phyloP scores from a whole-genome alignment of 2,797 vertebrate species.

The Kryptopterus vitreolus region DNA sequence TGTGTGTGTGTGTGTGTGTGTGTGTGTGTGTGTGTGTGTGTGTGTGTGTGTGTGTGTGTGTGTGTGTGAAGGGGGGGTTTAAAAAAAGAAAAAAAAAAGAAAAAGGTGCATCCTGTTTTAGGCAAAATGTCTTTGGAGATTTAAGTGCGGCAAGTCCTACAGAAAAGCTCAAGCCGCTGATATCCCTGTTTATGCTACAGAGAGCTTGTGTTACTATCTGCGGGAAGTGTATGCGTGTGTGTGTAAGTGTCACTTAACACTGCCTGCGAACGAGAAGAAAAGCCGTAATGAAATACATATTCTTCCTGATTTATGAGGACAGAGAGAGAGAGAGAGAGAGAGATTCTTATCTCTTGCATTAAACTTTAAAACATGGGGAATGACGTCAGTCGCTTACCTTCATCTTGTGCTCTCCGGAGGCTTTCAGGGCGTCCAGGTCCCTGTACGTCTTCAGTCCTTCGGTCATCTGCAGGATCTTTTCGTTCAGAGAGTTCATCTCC shows the following conservation, averaged over 20 bases:
- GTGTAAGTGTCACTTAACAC: slow-evolving; percentile 22
- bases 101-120: slow-evolving; percentile 50
- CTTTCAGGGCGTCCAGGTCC: slow-evolving; percentile 83
- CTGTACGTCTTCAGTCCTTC: slow-evolving; percentile 78
- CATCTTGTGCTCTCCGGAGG: slow-evolving; percentile 84
- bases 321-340: too few species aligned
- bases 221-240: slow-evolving; percentile 28
- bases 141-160: slow-evolving; percentile 24
- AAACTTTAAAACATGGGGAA: neutral
- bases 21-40: too few species aligned
- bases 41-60: too few species aligned
- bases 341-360: neutral
- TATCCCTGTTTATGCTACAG: slow-evolving; percentile 41
- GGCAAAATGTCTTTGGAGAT: neutral
- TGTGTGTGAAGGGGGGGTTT: too few species aligned
- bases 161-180: slow-evolving; percentile 14
- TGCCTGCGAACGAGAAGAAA: slow-evolving; percentile 30
- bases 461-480: slow-evolving; percentile 77
- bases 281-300: slow-evolving; percentile 7
- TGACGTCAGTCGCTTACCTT: slow-evolving; percentile 70
- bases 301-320: slow-evolving; percentile 35
- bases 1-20: too few species aligned
- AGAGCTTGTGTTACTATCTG: slow-evolving; percentile 9
- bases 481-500: slow-evolving; percentile 83
- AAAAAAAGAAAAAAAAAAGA: slow-evolving; percentile 2